Conservation (phyloP, 2,888 invertebrate species). For the Agonopterix alstromeriana region DNA sequence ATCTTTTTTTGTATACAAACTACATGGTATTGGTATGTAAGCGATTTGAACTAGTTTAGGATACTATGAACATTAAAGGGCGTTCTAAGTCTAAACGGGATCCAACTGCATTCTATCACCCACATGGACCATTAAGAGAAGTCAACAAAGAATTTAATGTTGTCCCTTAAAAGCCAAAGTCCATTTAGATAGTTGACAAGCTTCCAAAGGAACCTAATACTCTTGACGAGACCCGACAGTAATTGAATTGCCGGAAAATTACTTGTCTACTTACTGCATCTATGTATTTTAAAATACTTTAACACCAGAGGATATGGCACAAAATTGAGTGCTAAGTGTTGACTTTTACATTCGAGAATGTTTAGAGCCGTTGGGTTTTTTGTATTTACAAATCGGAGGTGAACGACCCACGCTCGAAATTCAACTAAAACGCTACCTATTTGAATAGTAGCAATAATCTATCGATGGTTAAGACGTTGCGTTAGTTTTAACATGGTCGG, state of each 20-base stretch:
- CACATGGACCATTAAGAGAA: neutral
- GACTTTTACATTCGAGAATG: conserved; percentile 4
- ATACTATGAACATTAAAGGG: no score
- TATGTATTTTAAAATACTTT: neutral
- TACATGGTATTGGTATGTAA: no score
- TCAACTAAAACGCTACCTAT: conserved; percentile 33
- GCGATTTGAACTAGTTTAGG: no score
- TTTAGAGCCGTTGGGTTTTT: conserved; percentile 15
- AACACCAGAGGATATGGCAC: conserved; percentile 5
- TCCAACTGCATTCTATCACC: no score
- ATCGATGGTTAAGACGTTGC: conserved; percentile 18
- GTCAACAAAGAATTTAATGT: conserved; percentile 3
- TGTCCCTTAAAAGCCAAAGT: neutral
- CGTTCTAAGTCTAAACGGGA: no score
- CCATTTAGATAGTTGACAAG: conserved; percentile 11
- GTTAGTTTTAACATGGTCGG: conserved; percentile 27
- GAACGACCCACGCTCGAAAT: conserved; percentile 41
- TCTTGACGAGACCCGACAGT: conserved; percentile 3
- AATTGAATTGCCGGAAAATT: conserved; percentile 2
- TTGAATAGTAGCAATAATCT: conserved; percentile 24
- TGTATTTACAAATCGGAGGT: conserved; percentile 35
- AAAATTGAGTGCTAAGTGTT: conserved; percentile 1
- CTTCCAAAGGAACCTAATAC: conserved; percentile 10
- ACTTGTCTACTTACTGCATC: neutral
- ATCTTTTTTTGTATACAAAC: no score